Base-by-base conservation (phyloP, 2,797 vertebrate genomes). In the Myripristis jacobus region DNA sequence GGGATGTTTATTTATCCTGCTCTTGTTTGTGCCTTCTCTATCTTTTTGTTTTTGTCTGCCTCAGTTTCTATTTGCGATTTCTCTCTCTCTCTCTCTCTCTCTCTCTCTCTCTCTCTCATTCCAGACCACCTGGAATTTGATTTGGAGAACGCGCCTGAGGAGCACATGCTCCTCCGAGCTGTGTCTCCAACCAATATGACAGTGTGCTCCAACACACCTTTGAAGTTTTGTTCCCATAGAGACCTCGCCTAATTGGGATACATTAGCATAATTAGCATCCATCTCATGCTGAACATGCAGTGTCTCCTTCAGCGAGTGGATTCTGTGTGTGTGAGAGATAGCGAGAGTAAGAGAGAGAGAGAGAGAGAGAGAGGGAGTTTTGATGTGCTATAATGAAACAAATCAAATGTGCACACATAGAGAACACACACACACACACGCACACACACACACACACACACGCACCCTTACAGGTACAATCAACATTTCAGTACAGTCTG, bases 171-270 rank as follows among this genome's bases (percentile, higher is more conserved):
- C 68, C 70, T 80, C 41, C 1, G 0, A 58, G 67, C 44, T 3
- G 21, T 8, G 10, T 44, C 73, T 69, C 67, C 0, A 73, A 76
- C 71, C 65, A 77, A 56, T 61, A 15, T 10, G 59, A 63, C 63
- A 70, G 57, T 24, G 31, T 24, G 68, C 64, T 54, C 31, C 0
- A 9, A 58, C 41, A 72, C 79, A 76, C 67, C 73, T 89, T 89
- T 89, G 83, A 91, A 83, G 80, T 81, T 74, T 22, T 25, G 79
- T 90, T 85, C 89, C 89, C 86, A 88, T 83, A 61, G 89, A 89
- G 87, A 89, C 80, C 24, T 41, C 1, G 43, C 47, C 80, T 91
- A 82, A 89, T 84, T 90, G 72, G 67, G 66, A 60, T 58, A n/a
- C 69, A 91, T 90, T 88, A 87, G 67, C 84, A 87, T 88, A 85